Evolutionary conservation across 2,797 vertebrate species (phyloP), one percentile per base, ranked within the genome.

Genomic region (Mus minutoides): DNA sequence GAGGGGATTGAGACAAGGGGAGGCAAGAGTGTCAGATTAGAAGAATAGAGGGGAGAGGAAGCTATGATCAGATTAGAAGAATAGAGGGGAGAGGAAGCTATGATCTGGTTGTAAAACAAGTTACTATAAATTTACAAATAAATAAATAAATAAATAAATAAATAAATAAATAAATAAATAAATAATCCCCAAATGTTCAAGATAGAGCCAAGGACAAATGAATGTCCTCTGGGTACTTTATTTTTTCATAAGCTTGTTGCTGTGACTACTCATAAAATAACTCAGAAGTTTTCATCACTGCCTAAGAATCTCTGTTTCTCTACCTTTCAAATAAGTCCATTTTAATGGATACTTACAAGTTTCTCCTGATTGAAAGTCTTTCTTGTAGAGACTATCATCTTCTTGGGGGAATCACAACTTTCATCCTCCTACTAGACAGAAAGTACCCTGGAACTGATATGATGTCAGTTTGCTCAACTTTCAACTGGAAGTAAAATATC

Each of bases 201-300:
- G 46, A 22, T 2, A 24, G 1, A 54, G 34, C 31, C 22, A 24
- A 69, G 29, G 17, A 85, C 26, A 24, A 4, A 10, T 56, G 12
- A 49, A 14, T 2, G 49, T 24, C 0, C 5, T 52, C 67, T 2
- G 3, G 10, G 77, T 31, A 58, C 64, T 77, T 75, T 0, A 46
- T 95, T 96, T 98, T 40, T 96, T 31, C 94, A 17, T 11, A 90
- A 67, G 90, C 8, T 8, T 52, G 87, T 94, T 49, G 92, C 60
- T 93, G 90, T 92, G 91, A 4, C 1, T 90, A 89, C 58, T 52
- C 9, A 85, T 76, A 76, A 96, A 22, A 75, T 37, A 78, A 71
- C 11, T 78, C 37, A 13, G 95, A 91, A 94, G 52, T 17, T 58
- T 37, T 71, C 2, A 97, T 93, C 40, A 96, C 40, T 90, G 89